Conservation (phyloP, 2,797 vertebrate genomes). For the Onychomys arenicola region DNA sequence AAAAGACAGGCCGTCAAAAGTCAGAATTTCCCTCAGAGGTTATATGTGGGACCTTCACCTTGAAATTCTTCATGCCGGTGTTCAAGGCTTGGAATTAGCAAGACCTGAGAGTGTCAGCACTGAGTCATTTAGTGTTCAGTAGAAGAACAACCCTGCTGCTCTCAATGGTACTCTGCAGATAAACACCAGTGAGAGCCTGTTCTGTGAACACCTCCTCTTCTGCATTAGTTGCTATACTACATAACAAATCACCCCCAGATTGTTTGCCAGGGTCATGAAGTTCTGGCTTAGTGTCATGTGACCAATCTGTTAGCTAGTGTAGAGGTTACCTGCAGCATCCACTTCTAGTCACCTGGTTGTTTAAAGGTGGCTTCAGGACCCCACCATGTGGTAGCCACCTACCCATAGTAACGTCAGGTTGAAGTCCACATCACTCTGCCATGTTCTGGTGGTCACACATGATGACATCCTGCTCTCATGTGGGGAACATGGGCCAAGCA, state of each 20-base stretch:
- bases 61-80: background rate
- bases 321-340: background rate
- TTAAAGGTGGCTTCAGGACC: background rate
- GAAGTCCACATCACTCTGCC: background rate
- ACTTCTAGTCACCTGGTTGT: background rate
- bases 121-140: background rate
- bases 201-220: background rate
- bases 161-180: background rate
- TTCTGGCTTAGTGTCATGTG: background rate
- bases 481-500: background rate
- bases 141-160: background rate
- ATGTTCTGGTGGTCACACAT: background rate
- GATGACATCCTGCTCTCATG: background rate
- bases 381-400: background rate
- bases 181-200: background rate
- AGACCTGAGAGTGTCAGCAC: background rate
- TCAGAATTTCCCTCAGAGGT: background rate
- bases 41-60: background rate
- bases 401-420: background rate
- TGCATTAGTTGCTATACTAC: background rate
- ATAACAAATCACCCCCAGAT: background rate
- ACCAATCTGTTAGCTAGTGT: background rate
- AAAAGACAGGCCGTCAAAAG: constrained; percentile 17
- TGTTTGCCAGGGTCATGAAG: background rate
- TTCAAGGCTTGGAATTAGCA: background rate